These are phyloP conservation scores for Pseudochaenichthys georgianus DNA, from an alignment of 2,797 vertebrate genomes.

Conservation along the genomic window DNA sequence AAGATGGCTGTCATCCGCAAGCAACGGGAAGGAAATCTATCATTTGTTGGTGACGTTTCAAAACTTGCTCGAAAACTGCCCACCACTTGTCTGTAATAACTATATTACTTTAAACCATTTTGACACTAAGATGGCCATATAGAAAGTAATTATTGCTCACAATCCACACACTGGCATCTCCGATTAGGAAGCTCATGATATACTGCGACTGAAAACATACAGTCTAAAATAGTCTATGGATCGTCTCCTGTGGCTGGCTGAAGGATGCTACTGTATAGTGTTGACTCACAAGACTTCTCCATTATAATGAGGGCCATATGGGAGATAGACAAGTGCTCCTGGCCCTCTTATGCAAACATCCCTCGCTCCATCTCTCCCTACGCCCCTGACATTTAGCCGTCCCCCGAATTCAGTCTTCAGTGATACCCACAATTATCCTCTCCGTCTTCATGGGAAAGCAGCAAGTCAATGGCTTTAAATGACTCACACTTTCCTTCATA, in stretches of 20 bases:
- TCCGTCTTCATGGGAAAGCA: constrained; percentile 55
- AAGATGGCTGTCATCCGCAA: constrained; percentile 73
- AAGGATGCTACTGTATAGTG: constrained; percentile 60
- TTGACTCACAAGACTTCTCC: constrained; percentile 83
- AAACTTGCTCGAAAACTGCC: constrained; percentile 59
- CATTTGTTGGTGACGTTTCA: constrained; percentile 75
- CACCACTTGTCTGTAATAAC: constrained; percentile 52
- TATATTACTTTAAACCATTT: constrained; percentile 54
- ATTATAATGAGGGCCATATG: constrained; percentile 82
- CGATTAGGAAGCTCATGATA: constrained; percentile 56
- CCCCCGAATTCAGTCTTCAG: constrained; percentile 67
- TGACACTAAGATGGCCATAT: constrained; percentile 38
- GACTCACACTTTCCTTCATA: constrained; percentile 65
- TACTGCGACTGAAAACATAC: constrained; percentile 53
- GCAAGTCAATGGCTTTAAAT: constrained; percentile 67
- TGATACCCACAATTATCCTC: constrained; percentile 70
- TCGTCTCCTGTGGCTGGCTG: constrained; percentile 66
- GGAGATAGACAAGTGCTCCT: constrained; percentile 73
- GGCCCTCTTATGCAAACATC: constrained; percentile 80
- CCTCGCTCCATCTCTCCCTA: constrained; percentile 64
- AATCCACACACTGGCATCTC: constrained; percentile 18
- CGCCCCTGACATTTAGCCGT: constrained; percentile 77
- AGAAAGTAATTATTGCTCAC: constrained; percentile 21
- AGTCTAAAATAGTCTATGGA: constrained; percentile 71
- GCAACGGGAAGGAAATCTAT: constrained; percentile 66